Percentiles rank a stretch among this genome's conserved stretches.
phyloP scores from a whole-genome alignment of 2,113 vertebrate genomes.

The Agelaius phoeniceus region DNA sequence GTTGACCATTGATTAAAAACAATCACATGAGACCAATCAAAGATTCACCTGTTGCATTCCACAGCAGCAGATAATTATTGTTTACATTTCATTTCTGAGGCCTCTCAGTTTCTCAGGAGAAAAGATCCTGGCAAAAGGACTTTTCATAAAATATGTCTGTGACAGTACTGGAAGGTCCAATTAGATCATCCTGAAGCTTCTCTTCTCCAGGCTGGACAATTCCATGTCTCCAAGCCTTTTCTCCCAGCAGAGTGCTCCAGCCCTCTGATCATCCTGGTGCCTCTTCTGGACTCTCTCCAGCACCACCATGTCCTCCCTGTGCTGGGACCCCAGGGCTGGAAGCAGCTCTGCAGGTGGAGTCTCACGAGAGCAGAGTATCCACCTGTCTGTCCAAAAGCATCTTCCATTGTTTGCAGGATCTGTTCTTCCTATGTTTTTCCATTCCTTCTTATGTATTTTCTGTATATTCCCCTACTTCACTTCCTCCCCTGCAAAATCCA shows the following conservation, averaged over 20 bases:
- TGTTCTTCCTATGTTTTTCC: neutral
- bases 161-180: neutral
- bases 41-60: too few species aligned
- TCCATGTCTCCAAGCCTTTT: neutral
- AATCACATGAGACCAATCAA: too few species aligned
- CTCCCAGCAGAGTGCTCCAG: neutral
- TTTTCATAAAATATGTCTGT: too few species aligned
- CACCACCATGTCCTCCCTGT: neutral
- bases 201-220: neutral
- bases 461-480: neutral
- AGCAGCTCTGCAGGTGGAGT: neutral
- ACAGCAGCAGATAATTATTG: too few species aligned
- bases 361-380: neutral
- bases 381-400: neutral
- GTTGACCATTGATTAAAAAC: too few species aligned
- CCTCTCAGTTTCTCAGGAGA: too few species aligned
- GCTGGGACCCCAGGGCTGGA: neutral
- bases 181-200: neutral
- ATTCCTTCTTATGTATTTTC: neutral
- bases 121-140: too few species aligned
- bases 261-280: neutral
- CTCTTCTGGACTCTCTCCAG: neutral
- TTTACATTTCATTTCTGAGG: too few species aligned
- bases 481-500: neutral
- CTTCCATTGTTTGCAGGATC: neutral